Conservation (phyloP, 2,797 vertebrate species). For the Smutsia gigantea region DNA sequence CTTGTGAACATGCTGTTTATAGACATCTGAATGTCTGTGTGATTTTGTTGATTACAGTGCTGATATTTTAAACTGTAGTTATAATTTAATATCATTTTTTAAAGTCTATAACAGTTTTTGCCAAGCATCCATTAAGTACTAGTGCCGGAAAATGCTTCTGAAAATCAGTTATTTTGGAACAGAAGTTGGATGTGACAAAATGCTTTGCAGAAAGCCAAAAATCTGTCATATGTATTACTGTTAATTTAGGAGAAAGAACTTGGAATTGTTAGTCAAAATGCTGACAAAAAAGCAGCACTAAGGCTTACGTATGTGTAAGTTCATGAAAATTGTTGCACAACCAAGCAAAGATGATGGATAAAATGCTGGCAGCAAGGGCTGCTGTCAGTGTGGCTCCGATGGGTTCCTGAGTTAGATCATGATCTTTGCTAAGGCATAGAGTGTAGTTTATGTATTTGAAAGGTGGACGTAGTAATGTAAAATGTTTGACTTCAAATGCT, state of each 20-base stretch:
- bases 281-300: not conserved
- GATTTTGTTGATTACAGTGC: not conserved
- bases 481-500: not conserved
- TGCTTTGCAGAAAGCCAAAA: slow-evolving; percentile 48
- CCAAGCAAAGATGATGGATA: not conserved
- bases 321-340: not conserved
- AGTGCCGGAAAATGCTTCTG: slow-evolving; percentile 9
- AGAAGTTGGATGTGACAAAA: slow-evolving; percentile 43
- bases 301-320: not conserved
- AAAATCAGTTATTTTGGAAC: slow-evolving; percentile 44
- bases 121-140: slow-evolving; percentile 20
- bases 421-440: not conserved
- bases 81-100: slow-evolving; percentile 29
- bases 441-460: slow-evolving; percentile 26
- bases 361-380: not conserved
- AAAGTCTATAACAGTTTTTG: not conserved
- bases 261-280: not conserved
- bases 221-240: not conserved
- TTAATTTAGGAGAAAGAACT: slow-evolving; percentile 33
- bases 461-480: not conserved
- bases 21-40: not conserved
- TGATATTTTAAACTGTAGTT: slow-evolving; percentile 20
- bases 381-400: not conserved
- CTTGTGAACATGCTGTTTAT: not conserved
- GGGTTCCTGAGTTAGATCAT: not conserved